Evolutionary conservation across 2,888 invertebrate genomes (phyloP), one percentile per base, ranked within the genome.

Genomic region (Mechanitis messenoides): DNA sequence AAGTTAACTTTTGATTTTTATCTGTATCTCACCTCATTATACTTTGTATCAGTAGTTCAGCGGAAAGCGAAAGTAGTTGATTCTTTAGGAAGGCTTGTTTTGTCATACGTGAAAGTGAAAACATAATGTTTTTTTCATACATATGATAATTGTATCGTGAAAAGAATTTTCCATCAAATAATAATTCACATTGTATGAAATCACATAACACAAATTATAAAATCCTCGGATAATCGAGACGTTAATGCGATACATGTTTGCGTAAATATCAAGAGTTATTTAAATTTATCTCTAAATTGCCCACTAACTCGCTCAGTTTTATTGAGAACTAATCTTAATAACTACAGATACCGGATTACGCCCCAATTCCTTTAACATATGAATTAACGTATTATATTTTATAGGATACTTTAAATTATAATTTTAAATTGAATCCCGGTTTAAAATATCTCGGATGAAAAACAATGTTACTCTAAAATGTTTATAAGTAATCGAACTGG

Each of bases 271-370:
- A 55, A 45, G 55, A 58, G 55, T 58, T 55, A 55, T 45, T 56
- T 45, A 50, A 62, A 28, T 74, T 72, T 69, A 68, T 69, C 69
- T 71, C 68, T 73, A 71, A 56, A 71, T 70, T 69, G 71, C 72
- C 20, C 20, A 20, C 20, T 20, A 20, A 20, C 20, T 70, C 71
- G 72, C 71, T 70, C 70, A 69, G 68, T 68, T 71, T 75, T 72
- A 74, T 71, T 73, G 74, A 74, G 74, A 71, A 72, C 73, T 76
- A 75, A 77, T 81, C 71, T 76, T 80, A 81, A 83, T 83, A 78
- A 76, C 79, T 83, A 84, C 80, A 79, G 78, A 82, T 82, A 71
- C 75, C 72, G 72, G 77, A 83, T 80, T 73, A 74, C 69, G 72
- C 69, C 71, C 72, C 71, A 74, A 76, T 71, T 77, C 75, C 75